Conservation (phyloP, 2,113 vertebrate genomes). For the Calonectris borealis region DNA sequence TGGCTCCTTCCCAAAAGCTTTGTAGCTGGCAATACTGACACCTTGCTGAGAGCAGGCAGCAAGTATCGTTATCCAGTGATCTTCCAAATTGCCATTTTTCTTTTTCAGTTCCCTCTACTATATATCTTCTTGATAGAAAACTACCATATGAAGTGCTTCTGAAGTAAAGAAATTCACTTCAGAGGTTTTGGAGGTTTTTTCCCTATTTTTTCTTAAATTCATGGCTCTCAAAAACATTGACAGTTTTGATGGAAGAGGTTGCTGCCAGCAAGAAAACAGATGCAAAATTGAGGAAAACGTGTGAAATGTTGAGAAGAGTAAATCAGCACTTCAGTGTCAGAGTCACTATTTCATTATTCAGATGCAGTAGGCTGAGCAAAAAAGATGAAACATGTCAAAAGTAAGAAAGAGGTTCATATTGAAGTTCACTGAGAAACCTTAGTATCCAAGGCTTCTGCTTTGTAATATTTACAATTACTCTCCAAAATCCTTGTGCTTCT, state of each 20-base stretch:
- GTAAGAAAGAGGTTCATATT: background rate
- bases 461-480: slow-evolving; percentile 31
- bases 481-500: background rate
- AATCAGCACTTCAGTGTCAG: slow-evolving; percentile 39
- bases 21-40: background rate
- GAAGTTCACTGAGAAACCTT: slow-evolving; percentile 13
- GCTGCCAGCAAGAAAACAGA: slow-evolving; percentile 62
- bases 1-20: background rate
- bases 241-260: slow-evolving; percentile 58
- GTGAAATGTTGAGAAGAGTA: slow-evolving; percentile 54
- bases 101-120: background rate
- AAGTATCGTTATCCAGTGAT: background rate
- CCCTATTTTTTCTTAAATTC: background rate
- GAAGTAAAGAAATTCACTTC: slow-evolving; percentile 37
- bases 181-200: background rate
- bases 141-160: slow-evolving; percentile 22
- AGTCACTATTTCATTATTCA: slow-evolving; percentile 62
- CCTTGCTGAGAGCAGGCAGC: background rate
- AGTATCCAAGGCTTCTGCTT: background rate
- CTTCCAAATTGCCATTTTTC: slow-evolving; percentile 34
- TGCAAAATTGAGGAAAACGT: slow-evolving; percentile 60
- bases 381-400: slow-evolving; percentile 58
- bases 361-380: slow-evolving; percentile 48
- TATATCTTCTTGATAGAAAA: slow-evolving; percentile 34
- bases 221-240: slow-evolving; percentile 25